Evolutionary conservation across 2,888 invertebrate species (phyloP).

Genomic region (Thera britannica): DNA sequence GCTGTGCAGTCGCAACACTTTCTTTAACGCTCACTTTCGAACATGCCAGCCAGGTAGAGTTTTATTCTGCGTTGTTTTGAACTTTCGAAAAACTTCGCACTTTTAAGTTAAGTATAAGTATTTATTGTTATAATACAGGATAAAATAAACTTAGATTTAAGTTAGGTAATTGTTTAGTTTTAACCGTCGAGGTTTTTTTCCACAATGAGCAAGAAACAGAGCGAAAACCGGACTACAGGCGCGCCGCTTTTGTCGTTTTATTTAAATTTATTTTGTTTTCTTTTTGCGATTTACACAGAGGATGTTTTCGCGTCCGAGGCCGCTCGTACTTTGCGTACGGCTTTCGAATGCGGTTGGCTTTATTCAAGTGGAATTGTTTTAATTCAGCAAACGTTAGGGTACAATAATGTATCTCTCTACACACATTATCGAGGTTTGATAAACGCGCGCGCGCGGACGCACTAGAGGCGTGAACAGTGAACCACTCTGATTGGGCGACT

Average conservation of each 20-base stretch:
- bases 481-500: slow-evolving; percentile 74
- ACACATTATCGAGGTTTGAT: slow-evolving; percentile 69
- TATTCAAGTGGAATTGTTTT: slow-evolving; percentile 67
- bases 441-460: slow-evolving; percentile 69
- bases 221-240: slow-evolving; percentile 64
- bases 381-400: slow-evolving; percentile 53
- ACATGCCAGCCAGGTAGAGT: slow-evolving; percentile 16
- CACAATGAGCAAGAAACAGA: slow-evolving; percentile 51
- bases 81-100: slow-evolving; percentile 8
- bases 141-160: slow-evolving; percentile 4
- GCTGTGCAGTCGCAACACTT: slow-evolving; percentile 32
- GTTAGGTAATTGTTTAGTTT: not conserved
- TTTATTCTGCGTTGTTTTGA: not conserved
- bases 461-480: slow-evolving; percentile 69
- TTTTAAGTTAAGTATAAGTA: not conserved
- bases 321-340: slow-evolving; percentile 57
- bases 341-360: slow-evolving; percentile 54
- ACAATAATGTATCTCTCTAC: slow-evolving; percentile 34
- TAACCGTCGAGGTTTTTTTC: slow-evolving; percentile 37
- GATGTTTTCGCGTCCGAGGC: slow-evolving; percentile 63
- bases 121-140: not conserved
- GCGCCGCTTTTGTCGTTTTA: slow-evolving; percentile 63
- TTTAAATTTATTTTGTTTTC: slow-evolving; percentile 58
- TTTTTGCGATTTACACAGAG: slow-evolving; percentile 54
- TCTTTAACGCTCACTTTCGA: slow-evolving; percentile 39